These are phyloP conservation scores for Liasis olivaceus DNA, from an alignment of 2,797 vertebrate genomes.

Conservation along the genomic window DNA sequence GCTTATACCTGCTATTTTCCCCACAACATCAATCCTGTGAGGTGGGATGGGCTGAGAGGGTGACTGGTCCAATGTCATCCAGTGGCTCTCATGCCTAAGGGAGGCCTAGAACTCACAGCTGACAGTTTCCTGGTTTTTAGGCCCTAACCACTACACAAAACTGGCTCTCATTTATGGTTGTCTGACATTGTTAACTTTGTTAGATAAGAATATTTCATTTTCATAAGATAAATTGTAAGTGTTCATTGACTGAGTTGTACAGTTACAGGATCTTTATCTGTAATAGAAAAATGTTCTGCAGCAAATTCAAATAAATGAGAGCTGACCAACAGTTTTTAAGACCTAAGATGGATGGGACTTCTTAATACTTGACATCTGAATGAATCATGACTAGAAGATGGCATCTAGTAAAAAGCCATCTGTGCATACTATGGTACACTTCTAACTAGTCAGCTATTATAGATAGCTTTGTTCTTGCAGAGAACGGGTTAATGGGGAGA, in stretches of 20 bases:
- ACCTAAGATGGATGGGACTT: background rate
- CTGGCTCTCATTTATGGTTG: background rate
- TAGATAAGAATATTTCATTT: background rate
- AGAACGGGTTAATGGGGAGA: slow-evolving; percentile 13
- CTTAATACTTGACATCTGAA: background rate
- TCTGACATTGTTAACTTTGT: background rate
- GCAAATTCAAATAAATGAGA: background rate
- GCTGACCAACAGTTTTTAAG: background rate
- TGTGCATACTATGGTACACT: background rate
- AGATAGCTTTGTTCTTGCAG: background rate
- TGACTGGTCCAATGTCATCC: background rate
- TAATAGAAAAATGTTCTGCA: background rate
- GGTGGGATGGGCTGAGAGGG: background rate
- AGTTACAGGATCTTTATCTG: background rate
- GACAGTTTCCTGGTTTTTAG: background rate
- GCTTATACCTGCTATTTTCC: background rate
- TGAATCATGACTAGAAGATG: background rate
- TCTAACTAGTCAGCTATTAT: background rate
- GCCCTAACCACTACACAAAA: background rate
- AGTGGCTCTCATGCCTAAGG: background rate
- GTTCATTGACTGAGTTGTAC: background rate
- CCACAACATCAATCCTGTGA: background rate
- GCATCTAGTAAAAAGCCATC: background rate
- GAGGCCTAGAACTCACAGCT: background rate
- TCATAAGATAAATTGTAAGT: background rate